Conservation (phyloP, 1,140 invertebrate genomes). For the Geopemphigus sp. region DNA sequence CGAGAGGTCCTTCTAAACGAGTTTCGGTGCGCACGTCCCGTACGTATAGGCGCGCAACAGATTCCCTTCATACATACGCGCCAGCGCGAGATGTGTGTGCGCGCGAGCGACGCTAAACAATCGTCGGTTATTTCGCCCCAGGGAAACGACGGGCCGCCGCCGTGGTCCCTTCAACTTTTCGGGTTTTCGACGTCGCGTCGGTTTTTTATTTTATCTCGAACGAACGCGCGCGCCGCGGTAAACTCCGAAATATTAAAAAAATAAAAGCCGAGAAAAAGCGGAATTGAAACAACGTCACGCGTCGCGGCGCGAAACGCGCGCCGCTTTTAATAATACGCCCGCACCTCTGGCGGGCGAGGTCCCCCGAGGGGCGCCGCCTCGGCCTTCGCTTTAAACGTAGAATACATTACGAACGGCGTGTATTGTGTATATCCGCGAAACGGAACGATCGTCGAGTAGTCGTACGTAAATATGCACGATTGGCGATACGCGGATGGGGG, state of each 20-base stretch:
- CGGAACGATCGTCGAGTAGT: no score
- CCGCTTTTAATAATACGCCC: no score
- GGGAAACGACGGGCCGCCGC: slow-evolving; percentile 2
- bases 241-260: not conserved
- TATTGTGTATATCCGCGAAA: no score
- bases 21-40: slow-evolving; percentile 22
- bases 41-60: slow-evolving; percentile 32
- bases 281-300: slow-evolving; percentile 14
- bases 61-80: not conserved
- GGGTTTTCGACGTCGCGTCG: slow-evolving; percentile 4
- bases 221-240: slow-evolving; percentile 6
- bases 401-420: no score
- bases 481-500: no score
- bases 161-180: slow-evolving; percentile 31
- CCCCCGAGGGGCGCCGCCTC: no score
- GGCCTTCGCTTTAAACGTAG: no score
- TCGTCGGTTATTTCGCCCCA: slow-evolving; percentile 35
- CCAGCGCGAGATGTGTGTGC: not conserved
- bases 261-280: not conserved
- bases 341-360: no score
- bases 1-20: slow-evolving; percentile 40
- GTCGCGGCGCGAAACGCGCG: no score
- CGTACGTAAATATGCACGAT: no score
- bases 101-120: slow-evolving; percentile 4
- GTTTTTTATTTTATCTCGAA: slow-evolving; percentile 23